Conservation (phyloP, 1,140 invertebrate genomes). For the Sinella curviseta region DNA sequence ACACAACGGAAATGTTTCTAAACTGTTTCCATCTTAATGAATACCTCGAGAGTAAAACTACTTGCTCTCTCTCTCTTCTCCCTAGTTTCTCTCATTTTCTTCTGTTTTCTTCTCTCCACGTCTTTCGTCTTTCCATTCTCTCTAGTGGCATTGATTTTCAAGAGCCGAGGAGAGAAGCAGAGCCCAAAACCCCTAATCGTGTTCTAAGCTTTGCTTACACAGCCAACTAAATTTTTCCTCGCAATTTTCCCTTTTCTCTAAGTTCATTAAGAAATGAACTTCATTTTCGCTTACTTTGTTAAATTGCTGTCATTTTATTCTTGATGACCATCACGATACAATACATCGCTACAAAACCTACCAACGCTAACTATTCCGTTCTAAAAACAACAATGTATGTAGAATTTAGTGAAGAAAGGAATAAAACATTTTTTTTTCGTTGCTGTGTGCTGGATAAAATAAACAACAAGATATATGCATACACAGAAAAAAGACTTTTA, state of each 20-base stretch:
- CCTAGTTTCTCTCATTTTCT: no score
- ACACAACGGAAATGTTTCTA: conserved; percentile 4
- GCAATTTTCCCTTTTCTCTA: background rate
- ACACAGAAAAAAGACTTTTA: no score
- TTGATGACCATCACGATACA: no score
- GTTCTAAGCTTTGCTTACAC: background rate
- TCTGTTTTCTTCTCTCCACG: background rate
- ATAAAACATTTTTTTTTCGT: no score
- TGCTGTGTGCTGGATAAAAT: no score
- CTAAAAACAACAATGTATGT: no score
- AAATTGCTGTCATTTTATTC: background rate
- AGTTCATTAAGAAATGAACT: conserved; percentile 15
- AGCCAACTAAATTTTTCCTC: background rate
- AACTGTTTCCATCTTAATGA: conserved; percentile 8
- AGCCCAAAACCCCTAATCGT: background rate
- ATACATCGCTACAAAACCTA: no score
- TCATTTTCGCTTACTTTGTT: background rate
- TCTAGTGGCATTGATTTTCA: background rate
- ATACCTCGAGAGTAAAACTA: conserved; percentile 8
- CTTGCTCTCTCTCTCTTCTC: no score
- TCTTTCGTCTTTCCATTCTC: background rate
- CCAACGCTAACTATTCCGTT: no score
- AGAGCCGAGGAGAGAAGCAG: no score
- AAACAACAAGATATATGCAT: no score
- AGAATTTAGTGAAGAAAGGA: no score